A percentile compares a stretch with the other conserved stretches of the same genome.
Evolutionary conservation across 1,140 invertebrate species (phyloP).

Genomic region (Formica exsecta): DNA sequence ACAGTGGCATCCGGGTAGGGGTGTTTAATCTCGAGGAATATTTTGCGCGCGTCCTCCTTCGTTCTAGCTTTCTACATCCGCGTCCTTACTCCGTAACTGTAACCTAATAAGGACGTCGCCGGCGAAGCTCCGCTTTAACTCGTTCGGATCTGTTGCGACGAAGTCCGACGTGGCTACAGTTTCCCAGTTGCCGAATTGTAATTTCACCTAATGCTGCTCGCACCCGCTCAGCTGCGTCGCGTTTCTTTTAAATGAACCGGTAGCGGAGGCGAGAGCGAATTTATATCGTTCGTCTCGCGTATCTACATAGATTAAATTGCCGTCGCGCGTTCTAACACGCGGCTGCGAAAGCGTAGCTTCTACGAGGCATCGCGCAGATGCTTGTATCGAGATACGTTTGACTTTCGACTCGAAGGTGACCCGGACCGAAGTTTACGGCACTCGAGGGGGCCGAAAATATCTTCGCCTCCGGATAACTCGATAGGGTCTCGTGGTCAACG

Average conservation of each 20-base stretch:
- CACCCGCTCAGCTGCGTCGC: conserved; percentile 47
- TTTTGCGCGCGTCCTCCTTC: conserved; percentile 72
- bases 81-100: conserved; percentile 75
- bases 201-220: conserved; percentile 80
- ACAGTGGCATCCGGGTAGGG: conserved; percentile 75
- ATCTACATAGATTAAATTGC: conserved; percentile 73
- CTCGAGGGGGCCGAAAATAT: conserved; percentile 72
- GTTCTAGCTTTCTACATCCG: conserved; percentile 65
- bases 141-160: conserved; percentile 65
- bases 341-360: not conserved
- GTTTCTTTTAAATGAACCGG: conserved; percentile 75
- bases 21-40: conserved; percentile 82
- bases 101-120: conserved; percentile 81
- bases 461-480: conserved; percentile 66
- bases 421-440: conserved; percentile 35
- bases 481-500: conserved; percentile 64
- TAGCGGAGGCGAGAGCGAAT: conserved; percentile 53
- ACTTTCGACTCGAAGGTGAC: conserved; percentile 42
- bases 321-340: conserved; percentile 1
- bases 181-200: conserved; percentile 79
- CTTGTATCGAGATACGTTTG: conserved; percentile 7
- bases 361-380: not conserved
- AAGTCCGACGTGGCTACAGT: conserved; percentile 52
- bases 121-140: conserved; percentile 38
- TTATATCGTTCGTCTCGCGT: conserved; percentile 65